A percentile compares a stretch with the other conserved stretches of the same genome.
Evolutionary conservation across 2,113 vertebrate genomes (phyloP).

Genomic region (Hypocryptadius cinnamomeus): DNA sequence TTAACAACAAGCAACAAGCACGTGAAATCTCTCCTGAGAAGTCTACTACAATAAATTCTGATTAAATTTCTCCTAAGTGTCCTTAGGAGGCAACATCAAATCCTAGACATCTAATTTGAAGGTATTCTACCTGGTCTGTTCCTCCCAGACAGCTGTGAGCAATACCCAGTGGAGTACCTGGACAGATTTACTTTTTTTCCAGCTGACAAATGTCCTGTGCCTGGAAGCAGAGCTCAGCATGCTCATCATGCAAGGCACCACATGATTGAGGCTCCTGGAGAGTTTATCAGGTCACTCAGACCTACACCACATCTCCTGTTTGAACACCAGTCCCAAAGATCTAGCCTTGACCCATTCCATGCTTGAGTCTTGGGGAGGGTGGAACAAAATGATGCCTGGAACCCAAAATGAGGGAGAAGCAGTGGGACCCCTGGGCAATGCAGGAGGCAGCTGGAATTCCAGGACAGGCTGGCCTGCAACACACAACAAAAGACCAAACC

Average conservation of each 20-base stretch:
- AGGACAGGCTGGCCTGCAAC: background rate
- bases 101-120: background rate
- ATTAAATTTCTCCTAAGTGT: background rate
- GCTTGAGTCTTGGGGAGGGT: background rate
- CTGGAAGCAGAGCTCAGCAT: background rate
- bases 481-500: background rate
- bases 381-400: background rate
- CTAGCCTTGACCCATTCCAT: background rate
- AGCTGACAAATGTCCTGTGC: background rate
- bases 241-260: background rate
- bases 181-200: background rate
- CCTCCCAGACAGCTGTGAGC: background rate
- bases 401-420: background rate
- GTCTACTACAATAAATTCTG: background rate
- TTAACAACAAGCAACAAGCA: background rate
- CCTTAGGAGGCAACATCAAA: background rate
- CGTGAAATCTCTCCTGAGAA: background rate
- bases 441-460: background rate
- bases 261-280: rapidly evolving
- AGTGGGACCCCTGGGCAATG: background rate
- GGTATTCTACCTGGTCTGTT: background rate
- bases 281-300: background rate
- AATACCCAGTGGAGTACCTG: background rate
- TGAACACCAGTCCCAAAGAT: background rate
- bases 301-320: rapidly evolving